Evolutionary conservation across 2,797 vertebrate genomes (phyloP), one percentile per base, ranked within the genome.

Genomic region (Pseudochirops corinnae): DNA sequence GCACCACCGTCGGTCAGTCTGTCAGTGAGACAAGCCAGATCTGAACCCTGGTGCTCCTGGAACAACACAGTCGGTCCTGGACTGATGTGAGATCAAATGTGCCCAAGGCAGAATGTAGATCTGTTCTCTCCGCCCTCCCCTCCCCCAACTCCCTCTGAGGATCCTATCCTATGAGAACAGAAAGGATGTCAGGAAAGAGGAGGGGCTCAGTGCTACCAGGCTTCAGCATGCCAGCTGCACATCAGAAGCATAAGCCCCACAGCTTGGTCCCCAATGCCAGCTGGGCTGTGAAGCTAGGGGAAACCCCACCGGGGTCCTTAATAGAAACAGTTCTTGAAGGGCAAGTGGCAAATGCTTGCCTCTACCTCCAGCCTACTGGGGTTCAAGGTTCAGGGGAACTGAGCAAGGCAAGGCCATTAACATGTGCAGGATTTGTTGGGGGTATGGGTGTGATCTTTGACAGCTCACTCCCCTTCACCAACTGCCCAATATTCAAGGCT

Each of bases 401-500:
- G 62, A 46, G 91, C 46, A 67, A 92, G 94, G 87, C 31, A 0
- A 3, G 0, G 55, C 90, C 52, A 26, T 14, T 11, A 67, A 67
- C 82, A 56, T 11, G 67, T 92, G 87, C 2, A 26, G 91, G 33
- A n/a, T 18, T 33, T 74, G 14, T 33, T n/a, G 62, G 31, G 60
- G 13, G 12, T 14, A 1, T 14, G 60, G 31, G 12, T 4, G 13
- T 13, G 13, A 33, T 92, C 56, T 92, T 55, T 58, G 50, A 28
- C 90, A 50, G 39, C 29, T 14, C 56, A 21, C 0, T 55, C 16
- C 3, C 74, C 56, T 87, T 13, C 5, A 33, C 0, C 0, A 56
- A 24, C 57, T 58, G 57, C 57, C 10, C 28, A 58, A 29, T 58
- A 58, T 28, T 56, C 0, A 0, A 91, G 91, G n/a, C 11, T 55